A percentile compares a stretch with the other conserved stretches of the same genome.
These are phyloP conservation scores for Pyrocephalus nanus DNA, from an alignment of 2,797 vertebrate species.

Conservation along the genomic window DNA sequence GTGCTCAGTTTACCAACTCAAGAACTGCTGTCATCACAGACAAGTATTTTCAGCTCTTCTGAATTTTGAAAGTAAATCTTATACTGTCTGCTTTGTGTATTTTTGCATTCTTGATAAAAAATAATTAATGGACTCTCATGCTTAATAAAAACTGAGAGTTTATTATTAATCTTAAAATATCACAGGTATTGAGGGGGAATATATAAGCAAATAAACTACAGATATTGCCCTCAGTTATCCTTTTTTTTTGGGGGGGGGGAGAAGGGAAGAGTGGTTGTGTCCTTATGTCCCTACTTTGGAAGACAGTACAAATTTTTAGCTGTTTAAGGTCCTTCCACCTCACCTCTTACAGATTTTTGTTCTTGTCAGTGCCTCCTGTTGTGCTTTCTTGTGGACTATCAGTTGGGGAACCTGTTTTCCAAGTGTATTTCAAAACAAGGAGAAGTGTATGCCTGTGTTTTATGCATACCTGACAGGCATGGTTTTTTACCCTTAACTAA, in stretches of 20 bases:
- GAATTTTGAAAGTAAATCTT: not conserved
- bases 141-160: not conserved
- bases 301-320: not conserved
- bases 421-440: not conserved
- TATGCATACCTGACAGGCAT: not conserved
- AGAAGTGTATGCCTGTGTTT: not conserved
- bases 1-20: not conserved
- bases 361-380: not conserved
- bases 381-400: not conserved
- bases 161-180: not conserved
- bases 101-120: not conserved
- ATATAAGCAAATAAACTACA: not conserved
- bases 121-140: not conserved
- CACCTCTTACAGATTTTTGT: not conserved
- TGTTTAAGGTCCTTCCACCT: not conserved
- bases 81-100: not conserved
- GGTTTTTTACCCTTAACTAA: not conserved
- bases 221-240: not conserved
- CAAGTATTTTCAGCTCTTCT: not conserved
- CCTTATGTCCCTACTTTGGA: not conserved
- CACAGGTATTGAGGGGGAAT: not conserved
- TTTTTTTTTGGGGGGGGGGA: not conserved
- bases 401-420: not conserved
- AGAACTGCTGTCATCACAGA: not conserved
- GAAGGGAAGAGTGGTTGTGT: not conserved